Conservation (phyloP, 2,797 vertebrate species). For the Megalops cyprinoides region DNA sequence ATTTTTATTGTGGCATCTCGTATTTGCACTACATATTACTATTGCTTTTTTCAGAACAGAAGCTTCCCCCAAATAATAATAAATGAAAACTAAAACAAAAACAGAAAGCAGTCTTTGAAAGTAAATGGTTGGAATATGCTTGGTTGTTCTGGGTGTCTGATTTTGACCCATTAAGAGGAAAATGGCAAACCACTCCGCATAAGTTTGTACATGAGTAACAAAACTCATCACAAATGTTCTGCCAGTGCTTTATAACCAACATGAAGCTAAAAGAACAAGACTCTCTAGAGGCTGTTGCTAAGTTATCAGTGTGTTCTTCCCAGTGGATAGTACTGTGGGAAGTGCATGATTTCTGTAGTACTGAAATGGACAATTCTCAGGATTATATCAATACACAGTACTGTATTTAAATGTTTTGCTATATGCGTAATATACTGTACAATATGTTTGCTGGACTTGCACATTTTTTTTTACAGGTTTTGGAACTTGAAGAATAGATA, state of each 20-base stretch:
- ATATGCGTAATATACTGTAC: constrained; percentile 81
- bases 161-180: constrained; percentile 1
- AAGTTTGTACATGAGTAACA: neutral
- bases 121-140: constrained; percentile 37
- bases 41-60: constrained; percentile 38
- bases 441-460: constrained; percentile 86
- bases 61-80: constrained; percentile 33
- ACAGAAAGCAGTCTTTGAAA: neutral
- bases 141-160: constrained; percentile 47
- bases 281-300: neutral
- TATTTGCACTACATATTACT: constrained; percentile 73
- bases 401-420: constrained; percentile 60
- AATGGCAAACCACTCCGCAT: neutral
- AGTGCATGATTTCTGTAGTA: constrained; percentile 47
- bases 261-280: neutral
- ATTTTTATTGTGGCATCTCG: constrained; percentile 63
- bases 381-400: constrained; percentile 82
- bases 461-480: constrained; percentile 77
- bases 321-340: constrained; percentile 56
- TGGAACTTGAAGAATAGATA: constrained; percentile 77
- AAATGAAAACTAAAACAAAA: neutral
- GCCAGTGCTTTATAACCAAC: neutral
- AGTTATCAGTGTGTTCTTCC: constrained; percentile 48
- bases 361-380: constrained; percentile 79
- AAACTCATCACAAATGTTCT: neutral